Evolutionary conservation across 2,888 invertebrate genomes (phyloP), one percentile per base, ranked within the genome.

Genomic region (Alviniconcha strummeri): DNA sequence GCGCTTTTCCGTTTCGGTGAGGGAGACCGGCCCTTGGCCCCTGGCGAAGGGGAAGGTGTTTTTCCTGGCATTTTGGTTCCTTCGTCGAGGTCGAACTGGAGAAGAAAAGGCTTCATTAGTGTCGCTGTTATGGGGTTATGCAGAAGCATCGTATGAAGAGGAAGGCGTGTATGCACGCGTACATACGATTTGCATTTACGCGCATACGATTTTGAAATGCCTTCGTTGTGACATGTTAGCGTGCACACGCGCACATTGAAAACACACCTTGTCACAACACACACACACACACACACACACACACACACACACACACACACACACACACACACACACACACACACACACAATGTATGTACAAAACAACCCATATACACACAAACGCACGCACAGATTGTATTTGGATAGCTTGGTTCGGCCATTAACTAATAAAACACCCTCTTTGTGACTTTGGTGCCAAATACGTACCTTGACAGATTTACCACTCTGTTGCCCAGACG

Each of bases 51-150:
- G 56, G 83, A 82, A 9, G 52, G 78, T 52, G 78, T 78, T 19
- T 82, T 82, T 1, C 76, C 82, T 9, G 82, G 76, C 76, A 76
- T 84, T 81, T 60, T 64, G 57, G 76, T 13, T 15, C 60, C 75
- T 69, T 15, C 5, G 15, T 55, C 75, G 11, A 64, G 9, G 19
- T 64, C 52, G 54, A 81, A 75, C 81, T 81, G 75, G 1, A 17
- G 8, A 19, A 64, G 1, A 81, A 60, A 69, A 15, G n/a, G 36
- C 36, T 36, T 36, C 36, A 36, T 36, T 36, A 36, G 36, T 36
- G 36, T 36, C 36, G 36, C 36, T 36, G 36, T 36, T 36, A 36
- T 3, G 0, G 36, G 36, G 36, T 36, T 36, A 36, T 36, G 36
- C 36, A 36, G 3, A 36, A 36, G 36, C 3, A 3, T 36, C 36